Evolutionary conservation across 2,797 vertebrate genomes (phyloP).

Genomic region (Bradypus variegatus): DNA sequence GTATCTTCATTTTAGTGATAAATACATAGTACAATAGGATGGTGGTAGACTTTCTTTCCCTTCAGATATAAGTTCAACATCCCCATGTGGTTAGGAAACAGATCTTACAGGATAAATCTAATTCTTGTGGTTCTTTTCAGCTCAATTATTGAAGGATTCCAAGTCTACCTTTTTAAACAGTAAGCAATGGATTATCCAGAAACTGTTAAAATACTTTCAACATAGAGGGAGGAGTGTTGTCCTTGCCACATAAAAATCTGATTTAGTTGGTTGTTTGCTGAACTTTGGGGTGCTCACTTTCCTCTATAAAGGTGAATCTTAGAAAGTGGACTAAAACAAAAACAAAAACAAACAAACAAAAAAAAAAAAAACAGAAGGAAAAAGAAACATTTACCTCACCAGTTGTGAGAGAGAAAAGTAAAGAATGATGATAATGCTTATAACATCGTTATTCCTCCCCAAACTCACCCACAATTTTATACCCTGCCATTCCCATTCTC

Average conservation of each 20-base stretch:
- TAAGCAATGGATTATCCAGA: background rate
- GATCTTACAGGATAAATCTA: background rate
- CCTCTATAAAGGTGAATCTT: background rate
- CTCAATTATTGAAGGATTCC: background rate
- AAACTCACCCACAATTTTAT: background rate
- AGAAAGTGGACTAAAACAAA: background rate
- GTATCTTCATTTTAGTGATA: background rate
- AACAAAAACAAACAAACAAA: no score
- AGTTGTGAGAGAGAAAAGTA: background rate
- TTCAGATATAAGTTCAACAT: background rate
- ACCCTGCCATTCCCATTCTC: background rate
- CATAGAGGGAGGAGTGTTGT: background rate
- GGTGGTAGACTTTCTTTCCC: background rate
- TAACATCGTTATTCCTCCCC: background rate
- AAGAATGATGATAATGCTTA: background rate
- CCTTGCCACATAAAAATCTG: conserved; percentile 12
- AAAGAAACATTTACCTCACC: background rate
- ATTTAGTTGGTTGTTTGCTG: background rate
- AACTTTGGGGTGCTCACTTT: conserved; percentile 6
- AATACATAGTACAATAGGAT: background rate
- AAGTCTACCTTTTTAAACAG: background rate
- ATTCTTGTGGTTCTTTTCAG: background rate
- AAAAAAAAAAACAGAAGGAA: background rate
- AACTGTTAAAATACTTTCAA: background rate
- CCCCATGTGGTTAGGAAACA: background rate